phyloP scores from a whole-genome alignment of 2,113 vertebrate species.

The Solea solea region DNA sequence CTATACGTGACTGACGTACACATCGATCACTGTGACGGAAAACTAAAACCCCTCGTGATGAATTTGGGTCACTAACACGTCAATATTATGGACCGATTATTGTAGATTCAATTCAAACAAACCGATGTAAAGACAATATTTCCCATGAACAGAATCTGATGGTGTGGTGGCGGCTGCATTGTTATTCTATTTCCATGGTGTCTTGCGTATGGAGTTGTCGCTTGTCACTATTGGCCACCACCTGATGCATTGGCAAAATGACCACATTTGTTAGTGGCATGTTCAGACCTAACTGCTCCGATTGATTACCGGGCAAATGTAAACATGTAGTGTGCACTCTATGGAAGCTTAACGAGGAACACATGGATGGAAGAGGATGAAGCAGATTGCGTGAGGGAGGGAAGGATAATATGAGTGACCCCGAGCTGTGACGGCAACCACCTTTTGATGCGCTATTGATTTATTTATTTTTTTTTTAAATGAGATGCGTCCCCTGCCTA shows the following conservation, averaged over 20 bases:
- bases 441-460: slow-evolving; percentile 43
- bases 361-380: slow-evolving; percentile 44
- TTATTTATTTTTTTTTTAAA: slow-evolving; percentile 14
- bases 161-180: too few relatives aligned
- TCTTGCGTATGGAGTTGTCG: slow-evolving; percentile 2
- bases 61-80: slow-evolving; percentile 18
- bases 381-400: slow-evolving; percentile 32
- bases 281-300: slow-evolving; percentile 47
- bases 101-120: slow-evolving; percentile 10
- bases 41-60: slow-evolving; percentile 36
- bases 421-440: slow-evolving; percentile 34
- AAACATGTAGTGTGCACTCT: slow-evolving; percentile 29
- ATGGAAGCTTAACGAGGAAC: slow-evolving; percentile 49
- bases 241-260: slow-evolving; percentile 43
- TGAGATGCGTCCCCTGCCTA: background rate
- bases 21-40: slow-evolving; percentile 70
- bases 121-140: background rate
- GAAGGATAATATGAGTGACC: slow-evolving; percentile 24
- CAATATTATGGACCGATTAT: slow-evolving; percentile 18
- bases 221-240: slow-evolving; percentile 41
- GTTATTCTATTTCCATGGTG: background rate
- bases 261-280: slow-evolving; percentile 33
- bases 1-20: slow-evolving; percentile 58
- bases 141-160: background rate
- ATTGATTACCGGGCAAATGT: slow-evolving; percentile 48